Evolutionary conservation across 2,797 vertebrate species (phyloP).

Genomic region (Darevskia mixta): DNA sequence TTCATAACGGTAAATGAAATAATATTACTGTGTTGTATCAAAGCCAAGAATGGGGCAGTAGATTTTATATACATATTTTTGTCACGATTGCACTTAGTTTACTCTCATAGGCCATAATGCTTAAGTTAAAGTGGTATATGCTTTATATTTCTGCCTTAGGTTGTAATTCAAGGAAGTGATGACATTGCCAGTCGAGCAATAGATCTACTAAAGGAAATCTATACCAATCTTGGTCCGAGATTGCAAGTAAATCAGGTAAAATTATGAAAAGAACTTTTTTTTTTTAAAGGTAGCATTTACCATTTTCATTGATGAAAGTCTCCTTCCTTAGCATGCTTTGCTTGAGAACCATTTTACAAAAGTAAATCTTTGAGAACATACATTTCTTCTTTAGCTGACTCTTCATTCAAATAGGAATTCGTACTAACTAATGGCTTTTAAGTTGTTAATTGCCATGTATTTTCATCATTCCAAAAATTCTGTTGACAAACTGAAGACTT

Average conservation of each 20-base stretch:
- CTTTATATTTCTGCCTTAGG: constrained; percentile 78
- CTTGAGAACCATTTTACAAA: neutral
- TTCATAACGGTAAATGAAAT: no score
- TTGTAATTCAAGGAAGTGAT: constrained; percentile 99
- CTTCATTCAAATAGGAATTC: neutral
- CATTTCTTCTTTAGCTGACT: neutral
- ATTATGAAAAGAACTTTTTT: neutral
- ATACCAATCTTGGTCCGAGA: constrained; percentile 98
- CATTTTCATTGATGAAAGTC: constrained; percentile 21
- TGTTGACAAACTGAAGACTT: neutral
- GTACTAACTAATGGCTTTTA: constrained; percentile 17
- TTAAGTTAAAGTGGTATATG: constrained; percentile 37
- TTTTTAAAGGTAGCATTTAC: neutral
- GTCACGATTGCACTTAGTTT: constrained; percentile 6
- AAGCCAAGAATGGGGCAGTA: neutral
- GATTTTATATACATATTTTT: neutral
- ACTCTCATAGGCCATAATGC: neutral
- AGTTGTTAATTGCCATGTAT: neutral
- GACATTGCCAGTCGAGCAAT: constrained; percentile 98
- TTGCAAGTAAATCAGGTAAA: constrained; percentile 98
- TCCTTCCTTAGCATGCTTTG: neutral
- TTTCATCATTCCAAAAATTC: neutral
- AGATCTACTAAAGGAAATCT: constrained; percentile 98
- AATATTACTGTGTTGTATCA: neutral
- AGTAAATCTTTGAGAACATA: neutral